Evolutionary conservation across 2,888 invertebrate species (phyloP), one percentile per base, ranked within the genome.

Genomic region (Chloroclysta siterata): DNA sequence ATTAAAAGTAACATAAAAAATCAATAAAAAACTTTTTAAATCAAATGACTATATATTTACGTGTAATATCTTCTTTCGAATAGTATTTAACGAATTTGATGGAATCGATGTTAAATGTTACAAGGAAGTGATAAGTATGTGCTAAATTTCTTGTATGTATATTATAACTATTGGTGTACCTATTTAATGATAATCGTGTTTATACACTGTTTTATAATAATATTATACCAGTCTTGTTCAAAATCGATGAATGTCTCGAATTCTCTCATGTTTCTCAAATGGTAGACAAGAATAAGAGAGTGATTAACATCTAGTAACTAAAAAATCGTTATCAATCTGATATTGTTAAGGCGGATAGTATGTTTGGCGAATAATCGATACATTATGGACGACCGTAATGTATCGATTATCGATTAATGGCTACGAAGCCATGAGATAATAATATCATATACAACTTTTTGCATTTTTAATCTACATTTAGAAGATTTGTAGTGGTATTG

Each of bases 41-140:
- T n/a, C 41, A 13, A 41, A 41, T 41, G 2, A 41, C 4, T 41
- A 22, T 22, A 3, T 22, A 22, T 1, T 22, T 22, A 22, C 22
- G 22, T 22, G 3, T 22, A 33, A 33, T 33, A 39, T 11, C 11
- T 39, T 33, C 13, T 53, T 53, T 63, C 28, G 48, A 15, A 57
- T 42, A 28, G 46, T 63, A 14, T 53, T 58, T 60, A 51, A 60
- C 64, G 64, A 56, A 63, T 59, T 63, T 63, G 50, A 59, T 58
- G 50, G 44, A 54, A 59, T 54, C 51, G 54, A 59, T 54, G 41
- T 57, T 56, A 56, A 46, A 55, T 54, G 51, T 53, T 57, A 56
- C 55, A 62, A 48, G 53, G 36, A 50, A 39, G 58, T 63, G 54
- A 54, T 60, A 53, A 39, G 56, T 44, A 22, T 57, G 53, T 60